A percentile compares a stretch with the other conserved stretches of the same genome.
Evolutionary conservation across 2,888 invertebrate species (phyloP).

Genomic region (Monoplex corrugatus): DNA sequence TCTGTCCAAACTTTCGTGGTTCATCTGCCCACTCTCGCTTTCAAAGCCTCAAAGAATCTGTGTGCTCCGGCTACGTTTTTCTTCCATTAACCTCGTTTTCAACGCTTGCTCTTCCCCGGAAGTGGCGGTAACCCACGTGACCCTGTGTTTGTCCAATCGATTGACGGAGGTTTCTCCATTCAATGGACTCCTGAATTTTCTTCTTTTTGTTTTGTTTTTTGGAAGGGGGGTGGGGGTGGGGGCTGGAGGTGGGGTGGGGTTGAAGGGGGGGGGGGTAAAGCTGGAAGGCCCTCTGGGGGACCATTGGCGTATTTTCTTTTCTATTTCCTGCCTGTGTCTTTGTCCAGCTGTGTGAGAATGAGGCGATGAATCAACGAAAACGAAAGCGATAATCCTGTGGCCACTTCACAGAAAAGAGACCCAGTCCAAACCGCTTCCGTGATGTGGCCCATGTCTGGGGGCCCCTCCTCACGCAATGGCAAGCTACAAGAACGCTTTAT

Average conservation of each 20-base stretch:
- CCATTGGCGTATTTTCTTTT: conserved; percentile 5
- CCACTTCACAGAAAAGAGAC: background rate
- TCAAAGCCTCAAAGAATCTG: conserved; percentile 33
- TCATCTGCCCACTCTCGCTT: conserved; percentile 28
- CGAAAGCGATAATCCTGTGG: background rate
- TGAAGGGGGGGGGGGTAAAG: background rate
- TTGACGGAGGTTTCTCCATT: conserved; percentile 23
- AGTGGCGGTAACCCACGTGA: conserved; percentile 36
- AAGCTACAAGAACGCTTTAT: too few species aligned
- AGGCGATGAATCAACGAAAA: background rate
- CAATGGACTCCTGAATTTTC: background rate
- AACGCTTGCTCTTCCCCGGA: conserved; percentile 27
- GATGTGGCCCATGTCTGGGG: background rate
- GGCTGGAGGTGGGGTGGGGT: background rate
- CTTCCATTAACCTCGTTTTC: conserved; percentile 46
- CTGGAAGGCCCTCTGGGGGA: background rate
- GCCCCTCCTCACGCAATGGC: too few species aligned
- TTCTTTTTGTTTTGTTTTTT: background rate
- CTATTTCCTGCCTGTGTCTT: background rate
- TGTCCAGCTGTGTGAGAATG: background rate
- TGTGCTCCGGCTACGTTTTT: conserved; percentile 38
- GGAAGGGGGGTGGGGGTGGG: background rate
- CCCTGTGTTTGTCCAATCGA: conserved; percentile 42
- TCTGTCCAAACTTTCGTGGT: conserved; percentile 28
- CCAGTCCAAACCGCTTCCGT: background rate